phyloP scores from a whole-genome alignment of 2,113 vertebrate species.

The Pungitius pungitius region DNA sequence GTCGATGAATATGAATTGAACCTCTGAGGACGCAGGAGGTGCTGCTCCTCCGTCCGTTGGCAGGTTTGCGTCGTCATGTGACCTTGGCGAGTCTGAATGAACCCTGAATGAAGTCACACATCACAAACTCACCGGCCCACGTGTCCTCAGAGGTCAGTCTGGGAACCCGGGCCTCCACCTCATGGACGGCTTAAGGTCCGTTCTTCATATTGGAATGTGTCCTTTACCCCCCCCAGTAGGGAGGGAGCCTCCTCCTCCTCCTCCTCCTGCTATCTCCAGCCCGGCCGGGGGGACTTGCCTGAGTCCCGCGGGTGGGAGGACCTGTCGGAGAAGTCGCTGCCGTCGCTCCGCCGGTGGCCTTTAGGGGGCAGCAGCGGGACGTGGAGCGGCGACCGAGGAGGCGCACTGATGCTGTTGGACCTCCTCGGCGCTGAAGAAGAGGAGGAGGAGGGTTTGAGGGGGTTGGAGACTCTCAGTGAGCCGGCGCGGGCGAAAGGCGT shows the following conservation, averaged over 20 bases:
- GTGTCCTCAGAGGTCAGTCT: neutral
- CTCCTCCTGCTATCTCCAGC: constrained; percentile 78
- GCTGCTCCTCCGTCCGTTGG: no score
- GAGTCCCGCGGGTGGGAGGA: constrained; percentile 75
- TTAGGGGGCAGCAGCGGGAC: constrained; percentile 39
- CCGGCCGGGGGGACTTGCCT: constrained; percentile 74
- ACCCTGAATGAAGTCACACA: no score
- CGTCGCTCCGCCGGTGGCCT: constrained; percentile 68
- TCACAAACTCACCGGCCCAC: no score
- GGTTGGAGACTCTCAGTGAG: constrained; percentile 38
- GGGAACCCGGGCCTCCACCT: neutral
- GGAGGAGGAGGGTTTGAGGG: neutral
- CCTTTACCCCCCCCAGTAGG: neutral
- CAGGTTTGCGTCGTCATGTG: no score
- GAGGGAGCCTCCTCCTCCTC: no score
- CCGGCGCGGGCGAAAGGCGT: constrained; percentile 10
- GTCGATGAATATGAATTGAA: no score
- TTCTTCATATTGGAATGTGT: neutral
- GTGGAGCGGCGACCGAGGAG: constrained; percentile 46
- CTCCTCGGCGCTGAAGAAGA: constrained; percentile 66
- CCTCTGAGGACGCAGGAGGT: no score
- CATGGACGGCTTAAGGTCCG: neutral
- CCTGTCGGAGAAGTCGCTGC: constrained; percentile 75
- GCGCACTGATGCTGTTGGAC: constrained; percentile 72
- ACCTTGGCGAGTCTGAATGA: no score